Evolutionary conservation across 2,797 vertebrate species (phyloP), one percentile per base, ranked within the genome.

Genomic region (Eulemur rubriventer): DNA sequence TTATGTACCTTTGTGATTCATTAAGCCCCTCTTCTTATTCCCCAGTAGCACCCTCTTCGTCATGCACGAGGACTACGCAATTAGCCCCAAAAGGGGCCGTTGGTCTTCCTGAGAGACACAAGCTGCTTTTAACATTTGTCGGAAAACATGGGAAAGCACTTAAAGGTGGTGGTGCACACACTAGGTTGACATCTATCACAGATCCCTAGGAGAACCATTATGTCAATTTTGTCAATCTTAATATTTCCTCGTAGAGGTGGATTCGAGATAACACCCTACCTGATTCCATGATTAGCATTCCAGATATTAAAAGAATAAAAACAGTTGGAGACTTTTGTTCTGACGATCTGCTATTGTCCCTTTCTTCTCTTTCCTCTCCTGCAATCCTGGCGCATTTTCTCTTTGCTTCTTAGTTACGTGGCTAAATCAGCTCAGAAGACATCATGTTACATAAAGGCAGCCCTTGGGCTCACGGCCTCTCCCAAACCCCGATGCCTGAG

Each of bases 1-100:
- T 98, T 98, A 97, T 93, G 95, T 97, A 95, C 95, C 95, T 98
- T 97, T 97, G 97, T 97, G 97, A 98, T 98, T 98, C 98, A 97
- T 98, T 97, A 97, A 97, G 95, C 92, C 87, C 30, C 90, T 96
- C 96, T 96, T 95, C 78, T 69, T 75, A 69, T 80, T 97, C 94
- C 82, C 96, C 57, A 94, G 89, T 61, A 96, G 97, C 75, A 97
- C 91, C 91, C 91, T 97, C 92, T 98, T 97, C 87, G 91, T 98
- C 96, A 97, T 10, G 75, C 72, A 89, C 73, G 93, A 96, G 93
- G 93, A 84, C 70, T 95, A 65, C 61, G 73, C 88, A 95, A 95
- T 96, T 94, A 98, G 95, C 82, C 65, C 82, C 95, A 50, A 93
- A 59, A 90, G 91, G 94, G 96, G 91, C 8, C 10, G 61, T 28